Conservation (phyloP, 2,888 invertebrate genomes). For the Pecten maximus region DNA sequence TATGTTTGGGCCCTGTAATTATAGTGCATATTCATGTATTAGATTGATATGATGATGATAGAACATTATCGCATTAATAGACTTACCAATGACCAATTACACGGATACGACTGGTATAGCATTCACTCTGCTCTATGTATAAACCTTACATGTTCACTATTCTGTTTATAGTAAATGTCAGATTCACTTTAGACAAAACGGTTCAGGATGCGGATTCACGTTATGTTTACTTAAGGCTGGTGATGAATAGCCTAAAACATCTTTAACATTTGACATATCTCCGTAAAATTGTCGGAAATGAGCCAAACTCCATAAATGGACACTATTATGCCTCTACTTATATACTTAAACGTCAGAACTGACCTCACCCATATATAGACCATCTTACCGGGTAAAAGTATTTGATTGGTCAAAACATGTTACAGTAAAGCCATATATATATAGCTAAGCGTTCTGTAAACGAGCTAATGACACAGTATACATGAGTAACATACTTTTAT, state of each 20-base stretch:
- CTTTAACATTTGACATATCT: neutral
- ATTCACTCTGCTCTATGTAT: neutral
- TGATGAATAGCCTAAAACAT: neutral
- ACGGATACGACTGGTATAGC: neutral
- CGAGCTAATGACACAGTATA: neutral
- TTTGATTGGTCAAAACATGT: neutral
- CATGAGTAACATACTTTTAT: no score
- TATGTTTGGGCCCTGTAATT: neutral
- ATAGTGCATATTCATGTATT: neutral
- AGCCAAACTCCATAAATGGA: neutral
- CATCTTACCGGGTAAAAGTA: neutral
- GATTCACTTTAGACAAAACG: neutral
- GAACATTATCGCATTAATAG: neutral
- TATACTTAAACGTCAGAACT: neutral
- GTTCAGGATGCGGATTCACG: neutral
- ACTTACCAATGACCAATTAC: neutral
- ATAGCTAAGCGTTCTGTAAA: neutral
- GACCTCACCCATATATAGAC: neutral
- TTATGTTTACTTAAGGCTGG: neutral
- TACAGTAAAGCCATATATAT: neutral
- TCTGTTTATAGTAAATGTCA: neutral
- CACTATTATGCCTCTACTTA: neutral
- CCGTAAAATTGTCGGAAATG: neutral
- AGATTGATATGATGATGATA: neutral
- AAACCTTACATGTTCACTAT: neutral